Base-by-base conservation (phyloP, 2,797 vertebrate genomes). In the Nyctalus aviator region DNA sequence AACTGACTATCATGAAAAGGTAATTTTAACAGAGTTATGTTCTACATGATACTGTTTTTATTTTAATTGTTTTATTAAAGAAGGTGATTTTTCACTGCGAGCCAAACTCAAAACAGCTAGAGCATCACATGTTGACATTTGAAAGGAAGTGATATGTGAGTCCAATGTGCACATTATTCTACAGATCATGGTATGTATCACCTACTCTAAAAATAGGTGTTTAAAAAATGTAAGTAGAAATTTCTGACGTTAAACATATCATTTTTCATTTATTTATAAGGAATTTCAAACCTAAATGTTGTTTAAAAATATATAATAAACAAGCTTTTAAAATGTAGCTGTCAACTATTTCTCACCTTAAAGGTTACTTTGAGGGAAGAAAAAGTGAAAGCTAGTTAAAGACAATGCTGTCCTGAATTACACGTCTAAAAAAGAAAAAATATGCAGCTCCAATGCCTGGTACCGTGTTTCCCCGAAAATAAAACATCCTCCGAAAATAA, bases 1-100 rank as follows among this genome's bases (percentile, higher is more conserved):
- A 71, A 37, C 8, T 41, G 68, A 59, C 20, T 78, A 73, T 89
- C 78, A 12, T 35, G 32, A 86, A 86, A 57, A 69, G 72, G 68
- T 21, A 78, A 66, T 83, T 93, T 89, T 62, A 32, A 84, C 37
- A 15, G 35, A 90, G 44, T 57, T 62, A 57, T 90, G 77, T 72
- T 48, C 23, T 18, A 53, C 59, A 73, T 73, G n/a, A 20, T 86
- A 69, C 9, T 53, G 30, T 86, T 46, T 66, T 20, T 86, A 85
- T 83, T 89, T 94, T 91, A 84, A 92, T 92, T 89, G n/a, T 18
- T 79, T 95, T 72, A 76, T 35, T 91, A 73, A 87, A 85, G 17
- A 87, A 87, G 23, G 11, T 50, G 12, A 46, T 57, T 88, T 83
- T 90, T 59, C 46, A 88, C 6, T 64, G 50, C 41, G 20, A 84